Conservation (phyloP, 2,888 invertebrate species). For the Teinopalpus imperialis region DNA sequence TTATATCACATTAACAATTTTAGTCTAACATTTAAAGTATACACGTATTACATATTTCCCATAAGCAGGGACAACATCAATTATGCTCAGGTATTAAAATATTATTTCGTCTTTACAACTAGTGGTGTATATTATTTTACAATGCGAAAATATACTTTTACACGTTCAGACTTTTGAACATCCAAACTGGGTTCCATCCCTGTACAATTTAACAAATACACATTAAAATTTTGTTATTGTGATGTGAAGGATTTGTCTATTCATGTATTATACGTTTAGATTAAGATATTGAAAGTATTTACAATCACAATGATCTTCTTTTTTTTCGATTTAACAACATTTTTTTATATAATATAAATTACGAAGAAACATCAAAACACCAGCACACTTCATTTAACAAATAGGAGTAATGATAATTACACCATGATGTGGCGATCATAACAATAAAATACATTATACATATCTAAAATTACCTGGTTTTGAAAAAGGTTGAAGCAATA, state of each 20-base stretch:
- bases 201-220: constrained; percentile 78
- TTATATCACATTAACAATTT: constrained; percentile 70
- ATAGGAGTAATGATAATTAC: constrained; percentile 7
- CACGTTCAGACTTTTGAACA: constrained; percentile 79
- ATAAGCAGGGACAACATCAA: constrained; percentile 67
- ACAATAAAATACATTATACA: constrained; percentile 35
- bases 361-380: constrained; percentile 16
- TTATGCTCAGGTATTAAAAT: constrained; percentile 76
- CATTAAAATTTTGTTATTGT: constrained; percentile 76
- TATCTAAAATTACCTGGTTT: constrained; percentile 65
- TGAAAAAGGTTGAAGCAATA: constrained; percentile 67
- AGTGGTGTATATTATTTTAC: constrained; percentile 76
- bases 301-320: constrained; percentile 27
- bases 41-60: constrained; percentile 58
- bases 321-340: constrained; percentile 27
- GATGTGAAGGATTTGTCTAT: constrained; percentile 62
- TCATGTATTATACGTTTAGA: constrained; percentile 19
- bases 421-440: constrained; percentile 30
- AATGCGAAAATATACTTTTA: constrained; percentile 78
- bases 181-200: constrained; percentile 72
- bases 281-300: constrained; percentile 25
- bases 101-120: constrained; percentile 71
- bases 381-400: constrained; percentile 6
- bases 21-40: constrained; percentile 67
- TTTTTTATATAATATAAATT: constrained; percentile 18